Conservation (phyloP, 2,888 invertebrate genomes). For the Hirtodrosophila confusa region DNA sequence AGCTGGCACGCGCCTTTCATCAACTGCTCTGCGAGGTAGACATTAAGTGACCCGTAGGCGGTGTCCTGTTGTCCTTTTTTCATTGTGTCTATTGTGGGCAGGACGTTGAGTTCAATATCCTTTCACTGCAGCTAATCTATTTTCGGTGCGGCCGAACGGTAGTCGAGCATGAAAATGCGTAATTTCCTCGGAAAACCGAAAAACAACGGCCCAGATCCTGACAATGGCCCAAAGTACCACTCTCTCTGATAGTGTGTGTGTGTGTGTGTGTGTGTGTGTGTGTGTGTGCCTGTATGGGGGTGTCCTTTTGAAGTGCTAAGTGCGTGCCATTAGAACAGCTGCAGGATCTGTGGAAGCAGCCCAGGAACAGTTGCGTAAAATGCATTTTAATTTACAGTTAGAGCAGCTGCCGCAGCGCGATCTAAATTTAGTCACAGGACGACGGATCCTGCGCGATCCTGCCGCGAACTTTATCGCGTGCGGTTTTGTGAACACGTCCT, state of each 20-base stretch:
- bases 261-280: constrained; percentile 15
- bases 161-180: constrained; percentile 77
- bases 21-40: constrained; percentile 19
- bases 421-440: constrained; percentile 59
- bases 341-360: constrained; percentile 41
- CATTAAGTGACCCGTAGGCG: constrained; percentile 49
- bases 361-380: constrained; percentile 71
- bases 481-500: constrained; percentile 37
- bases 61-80: constrained; percentile 27
- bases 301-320: constrained; percentile 73
- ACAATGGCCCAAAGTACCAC: constrained; percentile 24
- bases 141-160: constrained; percentile 63
- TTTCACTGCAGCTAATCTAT: constrained; percentile 70
- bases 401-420: constrained; percentile 51
- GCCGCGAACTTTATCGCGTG: constrained; percentile 63
- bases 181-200: constrained; percentile 63
- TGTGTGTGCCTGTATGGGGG: constrained; percentile 53
- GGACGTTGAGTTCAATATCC: constrained; percentile 67
- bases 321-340: constrained; percentile 76
- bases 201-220: constrained; percentile 22
- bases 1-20: constrained; percentile 58
- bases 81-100: constrained; percentile 1
- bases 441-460: constrained; percentile 26
- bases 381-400: constrained; percentile 78
- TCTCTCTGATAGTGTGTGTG: background rate